Evolutionary conservation across 1,140 invertebrate genomes (phyloP), one percentile per base, ranked within the genome.

Genomic region (Stegodyphus dumicola): DNA sequence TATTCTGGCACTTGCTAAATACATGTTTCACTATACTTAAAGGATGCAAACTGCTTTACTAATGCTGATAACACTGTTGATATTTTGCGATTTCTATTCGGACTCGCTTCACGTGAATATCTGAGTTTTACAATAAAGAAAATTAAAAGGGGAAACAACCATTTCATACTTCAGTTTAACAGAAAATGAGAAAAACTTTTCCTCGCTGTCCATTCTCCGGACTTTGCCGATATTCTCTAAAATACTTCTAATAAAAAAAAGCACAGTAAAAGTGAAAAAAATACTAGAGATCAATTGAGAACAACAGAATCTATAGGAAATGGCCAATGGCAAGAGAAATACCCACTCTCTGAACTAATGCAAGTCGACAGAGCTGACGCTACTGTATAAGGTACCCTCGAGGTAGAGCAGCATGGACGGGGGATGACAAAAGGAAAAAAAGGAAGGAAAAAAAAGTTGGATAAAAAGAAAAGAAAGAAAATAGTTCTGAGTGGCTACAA

Each of bases 271-370:
- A 75, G 60, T 18, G 64, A 67, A 65, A 74, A 66, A 69, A 83
- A 74, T 48, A 74, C 18, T n/a, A 18, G 51, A 18, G 81, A 85
- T 85, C 81, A 85, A 85, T 85, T 49, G 81, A 48, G 81, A 69
- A 67, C 71, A 85, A 60, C 74, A 60, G 53, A 60, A 85, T 49
- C 64, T 66, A 60, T 85, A 85, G 81, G 81, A 85, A 85, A 85
- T 76, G 64, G 71, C 74, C 81, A 85, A 76, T 85, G 65, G 73
- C 71, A 85, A 75, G 60, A 65, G 74, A 67, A 85, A 85, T 85
- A 67, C 74, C 74, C 51, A 66, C 74, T 85, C 81, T 17, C n/a
- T 56, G 81, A 85, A 70, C 73, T 84, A 85, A 85, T 76, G 65
- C 81, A 56, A 85, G 52, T 69, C 73, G 81, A 85, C 81, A 77